Conservation (phyloP, 2,888 invertebrate species). For the Lingula anatina region DNA sequence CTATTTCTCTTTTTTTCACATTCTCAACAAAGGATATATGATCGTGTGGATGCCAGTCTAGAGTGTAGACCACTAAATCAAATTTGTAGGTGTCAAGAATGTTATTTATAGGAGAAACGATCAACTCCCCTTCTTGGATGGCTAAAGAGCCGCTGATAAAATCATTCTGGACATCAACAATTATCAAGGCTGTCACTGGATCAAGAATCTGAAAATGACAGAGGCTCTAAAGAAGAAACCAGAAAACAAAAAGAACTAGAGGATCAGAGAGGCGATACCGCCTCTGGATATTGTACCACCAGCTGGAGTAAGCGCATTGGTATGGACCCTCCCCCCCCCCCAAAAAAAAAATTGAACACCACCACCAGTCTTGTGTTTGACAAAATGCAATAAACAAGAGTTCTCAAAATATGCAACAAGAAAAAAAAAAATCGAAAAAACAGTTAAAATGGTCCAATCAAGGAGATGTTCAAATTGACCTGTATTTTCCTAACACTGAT, state of each 20-base stretch:
- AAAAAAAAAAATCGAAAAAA: no score
- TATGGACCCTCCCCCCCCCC: no score
- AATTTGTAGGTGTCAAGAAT: slow-evolving; percentile 58
- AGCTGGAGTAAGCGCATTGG: no score
- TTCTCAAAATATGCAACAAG: no score
- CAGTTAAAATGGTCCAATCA: no score
- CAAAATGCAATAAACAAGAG: neutral
- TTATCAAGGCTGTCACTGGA: slow-evolving; percentile 66
- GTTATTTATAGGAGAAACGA: slow-evolving; percentile 85
- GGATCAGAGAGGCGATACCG: no score
- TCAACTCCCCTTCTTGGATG: slow-evolving; percentile 62
- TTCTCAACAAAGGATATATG: slow-evolving; percentile 97
- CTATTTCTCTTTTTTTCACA: slow-evolving; percentile 52
- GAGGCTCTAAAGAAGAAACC: neutral
- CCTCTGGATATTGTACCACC: no score
- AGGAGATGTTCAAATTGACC: no score
- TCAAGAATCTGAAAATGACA: slow-evolving; percentile 20
- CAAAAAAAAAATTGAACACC: no score
- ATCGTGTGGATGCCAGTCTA: slow-evolving; percentile 96
- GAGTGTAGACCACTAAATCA: slow-evolving; percentile 84
- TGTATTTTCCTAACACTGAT: no score
- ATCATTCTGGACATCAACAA: slow-evolving; percentile 97
- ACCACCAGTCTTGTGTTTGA: no score
- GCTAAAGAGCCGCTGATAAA: slow-evolving; percentile 92
- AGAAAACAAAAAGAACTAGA: no score